Conservation (phyloP, 2,888 invertebrate species). For the Cephus pulcher region DNA sequence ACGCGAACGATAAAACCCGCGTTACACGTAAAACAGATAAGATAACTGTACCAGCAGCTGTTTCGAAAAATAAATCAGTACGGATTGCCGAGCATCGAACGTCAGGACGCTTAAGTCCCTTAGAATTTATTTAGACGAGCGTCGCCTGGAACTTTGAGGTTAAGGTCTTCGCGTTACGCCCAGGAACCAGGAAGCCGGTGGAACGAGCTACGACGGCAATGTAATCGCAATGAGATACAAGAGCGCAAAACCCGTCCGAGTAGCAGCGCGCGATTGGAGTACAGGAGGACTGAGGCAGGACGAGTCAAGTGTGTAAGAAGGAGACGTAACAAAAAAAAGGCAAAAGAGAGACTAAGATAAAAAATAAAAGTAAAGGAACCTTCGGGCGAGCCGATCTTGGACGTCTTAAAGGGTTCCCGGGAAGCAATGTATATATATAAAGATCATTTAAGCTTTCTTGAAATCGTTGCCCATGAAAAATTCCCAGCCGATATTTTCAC, state of each 20-base stretch:
- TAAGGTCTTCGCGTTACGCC: background rate
- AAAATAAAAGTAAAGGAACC: background rate
- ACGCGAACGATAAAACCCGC: no score
- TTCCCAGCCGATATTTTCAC: background rate
- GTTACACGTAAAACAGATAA: no score
- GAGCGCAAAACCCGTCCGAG: background rate
- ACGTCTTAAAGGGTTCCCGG: background rate
- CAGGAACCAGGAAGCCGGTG: slow-evolving; percentile 1
- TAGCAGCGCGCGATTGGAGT: background rate
- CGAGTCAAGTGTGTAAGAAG: background rate
- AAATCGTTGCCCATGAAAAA: background rate
- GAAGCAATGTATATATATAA: background rate
- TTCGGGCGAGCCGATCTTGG: background rate
- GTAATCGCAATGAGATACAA: background rate
- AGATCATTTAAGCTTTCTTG: background rate
- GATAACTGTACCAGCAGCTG: no score
- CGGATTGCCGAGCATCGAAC: no score
- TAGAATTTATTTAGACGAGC: background rate
- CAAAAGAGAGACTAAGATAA: background rate
- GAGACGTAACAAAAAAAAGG: no score
- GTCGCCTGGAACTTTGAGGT: background rate
- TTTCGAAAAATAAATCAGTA: no score
- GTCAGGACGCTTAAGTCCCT: no score
- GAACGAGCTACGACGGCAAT: background rate
- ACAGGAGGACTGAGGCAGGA: background rate